A percentile compares a stretch with the other conserved stretches of the same genome.
These are phyloP conservation scores for Sebastes vulpes DNA, from an alignment of 2,797 vertebrate genomes.

Conservation along the genomic window DNA sequence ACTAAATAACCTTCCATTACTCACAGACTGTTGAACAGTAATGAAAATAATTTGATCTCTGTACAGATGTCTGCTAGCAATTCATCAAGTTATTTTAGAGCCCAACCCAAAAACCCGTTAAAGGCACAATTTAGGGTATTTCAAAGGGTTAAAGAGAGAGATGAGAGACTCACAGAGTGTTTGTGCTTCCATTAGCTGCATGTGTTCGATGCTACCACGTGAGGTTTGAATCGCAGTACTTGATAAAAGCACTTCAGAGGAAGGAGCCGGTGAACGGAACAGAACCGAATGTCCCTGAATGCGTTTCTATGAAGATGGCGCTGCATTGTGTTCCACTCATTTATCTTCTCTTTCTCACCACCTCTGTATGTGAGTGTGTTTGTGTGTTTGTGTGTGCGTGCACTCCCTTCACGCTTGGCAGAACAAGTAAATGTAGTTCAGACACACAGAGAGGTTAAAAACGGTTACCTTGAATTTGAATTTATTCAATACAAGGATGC, in stretches of 20 bases:
- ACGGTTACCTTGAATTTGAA: constrained; percentile 27
- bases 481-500: constrained; percentile 4
- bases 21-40: too few relatives aligned
- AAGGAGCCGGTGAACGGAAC: background rate
- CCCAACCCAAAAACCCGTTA: too few relatives aligned
- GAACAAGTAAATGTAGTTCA: constrained; percentile 13
- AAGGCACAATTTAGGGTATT: too few relatives aligned
- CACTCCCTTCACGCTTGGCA: too few relatives aligned
- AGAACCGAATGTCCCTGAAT: constrained; percentile 22
- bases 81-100: too few relatives aligned
- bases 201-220: background rate
- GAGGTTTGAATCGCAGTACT: constrained; percentile 2
- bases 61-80: too few relatives aligned
- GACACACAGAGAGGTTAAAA: background rate
- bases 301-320: constrained; percentile 5
- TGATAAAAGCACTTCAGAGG: constrained; percentile 11
- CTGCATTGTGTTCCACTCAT: background rate
- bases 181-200: constrained; percentile 29
- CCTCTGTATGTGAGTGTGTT: background rate
- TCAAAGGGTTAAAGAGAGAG: constrained; percentile 1
- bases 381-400: background rate
- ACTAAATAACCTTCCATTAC: too few relatives aligned
- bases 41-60: too few relatives aligned
- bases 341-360: background rate
- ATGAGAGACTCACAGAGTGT: background rate